Conservation (phyloP, 1,140 invertebrate genomes). For the roundworm (Caenorhabditis elegans) region WBcel235 BX284602.5:6116501-6117000, state of each 20-base stretch:
- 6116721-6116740: constrained; percentile 22
- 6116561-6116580: not conserved
- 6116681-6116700: constrained; percentile 16
- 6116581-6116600: not conserved
- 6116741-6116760: not conserved
- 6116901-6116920: constrained; percentile 10
- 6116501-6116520: constrained; percentile 17
- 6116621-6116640: not conserved
- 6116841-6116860: constrained; percentile 26
- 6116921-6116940: constrained; percentile 26
- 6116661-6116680: constrained; percentile 21
- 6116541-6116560: not conserved
- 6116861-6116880: constrained; percentile 26
- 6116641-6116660: constrained; percentile 17
- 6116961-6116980: not conserved
- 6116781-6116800: not conserved
- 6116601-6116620: too few species aligned
- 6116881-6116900: constrained; percentile 27
- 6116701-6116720: constrained; percentile 2
- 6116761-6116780: not conserved
- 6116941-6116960: constrained; percentile 25
- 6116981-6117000: not conserved
- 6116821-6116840: constrained; percentile 24
- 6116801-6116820: not conserved
- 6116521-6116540: constrained; percentile 8